Percentiles rank a stretch among this genome's conserved stretches.
These are phyloP conservation scores for Dione vanillae DNA, from an alignment of 2,888 invertebrate genomes.

Conservation along the genomic window DNA sequence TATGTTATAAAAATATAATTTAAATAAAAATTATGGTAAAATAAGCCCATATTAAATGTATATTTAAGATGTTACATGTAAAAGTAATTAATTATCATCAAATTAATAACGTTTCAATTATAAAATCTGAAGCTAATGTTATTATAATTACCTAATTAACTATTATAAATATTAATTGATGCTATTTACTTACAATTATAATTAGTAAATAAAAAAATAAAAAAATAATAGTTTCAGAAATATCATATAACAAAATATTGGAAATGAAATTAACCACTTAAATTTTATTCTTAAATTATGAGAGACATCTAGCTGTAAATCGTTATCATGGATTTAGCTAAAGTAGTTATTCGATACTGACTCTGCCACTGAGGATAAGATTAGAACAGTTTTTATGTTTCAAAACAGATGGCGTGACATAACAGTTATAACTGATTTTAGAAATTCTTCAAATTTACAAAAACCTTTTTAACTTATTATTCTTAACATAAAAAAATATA, in stretches of 20 bases:
- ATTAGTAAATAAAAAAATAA: background rate
- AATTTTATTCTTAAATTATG: background rate
- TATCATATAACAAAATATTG: background rate
- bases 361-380: background rate
- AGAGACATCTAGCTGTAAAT: conserved; percentile 12
- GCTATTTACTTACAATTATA: background rate
- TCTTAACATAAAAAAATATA: background rate
- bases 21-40: background rate
- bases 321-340: background rate
- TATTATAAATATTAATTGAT: background rate
- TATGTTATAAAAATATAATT: background rate
- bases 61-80: background rate
- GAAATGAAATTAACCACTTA: background rate
- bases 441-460: background rate
- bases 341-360: background rate
- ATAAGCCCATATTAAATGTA: no score
- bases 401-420: conserved; percentile 4
- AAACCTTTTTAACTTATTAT: background rate
- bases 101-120: background rate
- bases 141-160: background rate
- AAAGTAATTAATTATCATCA: background rate
- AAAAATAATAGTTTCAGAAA: background rate
- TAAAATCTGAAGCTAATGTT: background rate
- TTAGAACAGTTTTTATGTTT: background rate
- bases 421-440: background rate